A percentile compares a stretch with the other conserved stretches of the same genome.
These are phyloP conservation scores for Leucoraja ocellata DNA, from an alignment of 2,797 vertebrate species.

Conservation along the genomic window DNA sequence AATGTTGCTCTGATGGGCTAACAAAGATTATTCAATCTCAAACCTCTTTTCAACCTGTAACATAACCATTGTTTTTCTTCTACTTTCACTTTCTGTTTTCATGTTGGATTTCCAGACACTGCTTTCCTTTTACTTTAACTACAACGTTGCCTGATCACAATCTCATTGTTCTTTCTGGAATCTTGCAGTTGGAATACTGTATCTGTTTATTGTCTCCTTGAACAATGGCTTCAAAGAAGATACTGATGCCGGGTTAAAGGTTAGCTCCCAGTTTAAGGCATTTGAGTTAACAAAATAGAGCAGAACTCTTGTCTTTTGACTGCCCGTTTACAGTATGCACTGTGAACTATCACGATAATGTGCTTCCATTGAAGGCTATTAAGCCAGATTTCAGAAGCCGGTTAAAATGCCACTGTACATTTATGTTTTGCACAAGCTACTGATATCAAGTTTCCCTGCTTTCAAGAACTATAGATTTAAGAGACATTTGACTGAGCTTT, in stretches of 20 bases:
- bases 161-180: not conserved
- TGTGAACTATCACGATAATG: too few relatives aligned
- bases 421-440: too few relatives aligned
- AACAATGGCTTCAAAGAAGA: not conserved
- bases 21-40: too few relatives aligned
- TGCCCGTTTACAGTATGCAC: too few relatives aligned
- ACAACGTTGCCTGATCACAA: not conserved
- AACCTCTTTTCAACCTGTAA: too few relatives aligned
- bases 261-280: not conserved
- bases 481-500: not conserved
- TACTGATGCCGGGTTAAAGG: not conserved
- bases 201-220: not conserved
- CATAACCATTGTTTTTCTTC: too few relatives aligned
- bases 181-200: not conserved
- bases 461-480: not conserved
- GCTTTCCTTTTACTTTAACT: too few relatives aligned
- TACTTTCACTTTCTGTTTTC: too few relatives aligned
- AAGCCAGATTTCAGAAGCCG: too few relatives aligned
- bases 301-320: not conserved
- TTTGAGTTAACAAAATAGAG: not conserved
- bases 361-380: too few relatives aligned
- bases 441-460: not conserved
- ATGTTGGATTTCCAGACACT: too few relatives aligned
- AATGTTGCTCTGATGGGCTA: not conserved
- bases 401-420: too few relatives aligned